Base-by-base conservation (phyloP, 2,113 vertebrate species). In the Oryzias celebensis region DNA sequence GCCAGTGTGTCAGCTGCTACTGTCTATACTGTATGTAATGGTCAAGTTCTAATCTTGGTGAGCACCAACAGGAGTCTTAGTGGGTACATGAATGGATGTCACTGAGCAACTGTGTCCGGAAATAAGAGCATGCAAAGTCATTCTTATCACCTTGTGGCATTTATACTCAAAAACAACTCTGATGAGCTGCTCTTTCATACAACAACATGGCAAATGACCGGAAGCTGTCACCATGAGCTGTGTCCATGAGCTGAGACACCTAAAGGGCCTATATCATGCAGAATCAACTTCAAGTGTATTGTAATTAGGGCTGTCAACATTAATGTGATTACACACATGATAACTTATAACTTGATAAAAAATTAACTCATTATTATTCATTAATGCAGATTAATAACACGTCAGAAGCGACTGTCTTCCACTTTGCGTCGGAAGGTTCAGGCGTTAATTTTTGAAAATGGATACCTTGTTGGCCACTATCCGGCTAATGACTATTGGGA, bases 121-220 rank as follows among this genome's bases (percentile, higher is more conserved):
- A 68, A 48, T 13, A 23, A 62, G 79, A 53, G 52, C 52, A 84
- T 82, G 77, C 83, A 84, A 84, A 86, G 62, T 26, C 50, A 3
- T 17, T 24, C 43, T 61, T 63, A 80, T 70, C 74, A 8, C 51
- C 47, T 42, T n/a, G 58, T 45, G 46, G 60, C 60, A 52, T 71
- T 68, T 53, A 62, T 53, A 60, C 36, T 54, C 26, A 56, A 5
- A 36, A 62, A 28, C 26, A 48, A 44, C 58, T 67, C 71, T 54
- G 53, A 63, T 68, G 56, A 45, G 28, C 48, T 52, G 17, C 4
- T 3, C 15, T 16, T 44, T 20, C 23, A 13, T 36, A 23, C 0
- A 15, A 46, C 14, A 65, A 60, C 56, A 15, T 41, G n/a, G 42
- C 14, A 18, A 14, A n/a, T 5, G 5, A 53, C 5, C 2, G 0